These are phyloP conservation scores for Nasonia vitripennis DNA, from an alignment of 1,140 invertebrate genomes.

Conservation along the genomic window DNA sequence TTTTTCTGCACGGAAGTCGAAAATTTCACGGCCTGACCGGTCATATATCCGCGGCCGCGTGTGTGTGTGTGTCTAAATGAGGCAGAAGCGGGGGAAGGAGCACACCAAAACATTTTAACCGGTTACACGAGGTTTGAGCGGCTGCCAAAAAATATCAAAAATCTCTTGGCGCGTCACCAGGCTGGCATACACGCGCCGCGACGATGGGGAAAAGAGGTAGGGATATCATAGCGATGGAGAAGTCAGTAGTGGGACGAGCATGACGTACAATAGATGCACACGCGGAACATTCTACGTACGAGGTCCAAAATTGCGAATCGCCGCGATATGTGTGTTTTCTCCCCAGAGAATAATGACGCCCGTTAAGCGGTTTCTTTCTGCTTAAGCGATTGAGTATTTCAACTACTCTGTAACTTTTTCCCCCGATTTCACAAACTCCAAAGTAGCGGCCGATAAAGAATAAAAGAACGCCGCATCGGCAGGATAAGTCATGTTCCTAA, in stretches of 20 bases:
- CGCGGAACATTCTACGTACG: neutral
- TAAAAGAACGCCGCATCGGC: neutral
- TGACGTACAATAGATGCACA: neutral
- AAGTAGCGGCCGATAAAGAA: no score
- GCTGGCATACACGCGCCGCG: constrained; percentile 52
- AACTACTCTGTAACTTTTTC: no score
- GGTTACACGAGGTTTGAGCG: constrained; percentile 66
- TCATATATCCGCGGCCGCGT: neutral
- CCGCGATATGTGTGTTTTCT: neutral
- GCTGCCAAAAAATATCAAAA: constrained; percentile 70
- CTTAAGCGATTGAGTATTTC: no score
- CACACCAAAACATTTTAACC: constrained; percentile 64
- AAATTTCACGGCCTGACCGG: neutral
- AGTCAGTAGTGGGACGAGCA: neutral
- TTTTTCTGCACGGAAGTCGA: neutral
- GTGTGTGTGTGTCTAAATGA: neutral
- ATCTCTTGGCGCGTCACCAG: constrained; percentile 64
- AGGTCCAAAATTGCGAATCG: neutral
- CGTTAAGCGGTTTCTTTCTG: no score
- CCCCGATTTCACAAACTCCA: no score
- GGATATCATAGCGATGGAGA: neutral
- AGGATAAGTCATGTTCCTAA: neutral
- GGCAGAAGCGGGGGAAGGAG: neutral
- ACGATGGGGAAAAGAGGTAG: no score
- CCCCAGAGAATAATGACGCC: no score